Conservation (phyloP, 1,140 invertebrate genomes). For the Globodera rostochiensis region DNA sequence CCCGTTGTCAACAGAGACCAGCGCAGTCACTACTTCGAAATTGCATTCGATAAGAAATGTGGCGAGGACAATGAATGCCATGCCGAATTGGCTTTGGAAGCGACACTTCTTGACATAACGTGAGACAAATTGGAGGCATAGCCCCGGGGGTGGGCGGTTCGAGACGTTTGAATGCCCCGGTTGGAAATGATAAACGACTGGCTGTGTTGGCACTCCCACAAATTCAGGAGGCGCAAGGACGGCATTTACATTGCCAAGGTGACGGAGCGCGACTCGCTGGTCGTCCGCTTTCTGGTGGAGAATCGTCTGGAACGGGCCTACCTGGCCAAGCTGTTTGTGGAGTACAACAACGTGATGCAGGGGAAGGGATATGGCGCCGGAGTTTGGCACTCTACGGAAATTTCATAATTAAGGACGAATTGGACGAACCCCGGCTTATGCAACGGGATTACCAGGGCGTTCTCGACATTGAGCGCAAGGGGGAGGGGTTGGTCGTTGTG, state of each 20-base stretch:
- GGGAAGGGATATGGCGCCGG: not conserved
- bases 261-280: slow-evolving; percentile 52
- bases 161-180: not conserved
- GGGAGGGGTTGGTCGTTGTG: slow-evolving; percentile 50
- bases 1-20: slow-evolving; percentile 29
- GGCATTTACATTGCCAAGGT: slow-evolving; percentile 52
- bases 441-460: slow-evolving; percentile 26
- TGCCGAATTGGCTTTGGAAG: slow-evolving; percentile 43
- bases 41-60: slow-evolving; percentile 55
- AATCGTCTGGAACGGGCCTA: slow-evolving; percentile 53
- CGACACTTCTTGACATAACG: slow-evolving; percentile 53
- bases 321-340: slow-evolving; percentile 51
- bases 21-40: slow-evolving; percentile 39
- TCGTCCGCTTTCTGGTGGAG: slow-evolving; percentile 51
- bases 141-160: not conserved
- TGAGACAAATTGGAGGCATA: slow-evolving; percentile 1
- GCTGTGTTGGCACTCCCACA: not conserved
- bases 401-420: slow-evolving; percentile 44
- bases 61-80: slow-evolving; percentile 58
- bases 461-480: slow-evolving; percentile 52
- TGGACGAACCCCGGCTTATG: slow-evolving; percentile 50
- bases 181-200: not conserved
- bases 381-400: too few relatives aligned
- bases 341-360: slow-evolving; percentile 41
- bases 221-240: slow-evolving; percentile 29